Base-by-base conservation (phyloP, 2,113 vertebrate genomes). In the Oceanites oceanicus region DNA sequence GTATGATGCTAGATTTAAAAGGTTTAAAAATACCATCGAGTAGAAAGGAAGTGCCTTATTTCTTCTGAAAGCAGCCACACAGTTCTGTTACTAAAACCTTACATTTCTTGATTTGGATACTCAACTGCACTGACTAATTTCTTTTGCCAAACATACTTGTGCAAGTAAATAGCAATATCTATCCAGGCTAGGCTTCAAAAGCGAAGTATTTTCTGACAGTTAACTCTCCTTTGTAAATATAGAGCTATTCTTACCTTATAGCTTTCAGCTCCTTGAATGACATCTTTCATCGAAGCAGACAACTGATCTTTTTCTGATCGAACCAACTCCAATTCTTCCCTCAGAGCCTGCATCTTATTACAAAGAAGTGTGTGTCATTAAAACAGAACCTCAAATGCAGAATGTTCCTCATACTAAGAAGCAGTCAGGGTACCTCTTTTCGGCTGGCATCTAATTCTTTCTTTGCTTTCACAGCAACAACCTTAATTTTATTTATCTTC, bases 381-480 rank as follows among this genome's bases (percentile, higher is more conserved):
- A 75, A 91, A 91, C 36, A 87, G 86, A 94, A 59, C 14, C 10
- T 9, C 22, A 18, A 3, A 32, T 9, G 19, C 18, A 94, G 45
- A 67, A 68, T 7, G 4, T 38, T 88, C 14, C 67, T 70, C 22
- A 59, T 23, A 86, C 12, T 86, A 75, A 44, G 32, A n/a, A 91
- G 55, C 38, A 80, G 42, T 25, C 15, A 90, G 17, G 30, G 87
- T 98, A 99, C 99, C 99, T 99, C 99, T 97, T 99, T 99, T 96
- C 98, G 99, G 93, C 98, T 99, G 82, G 80, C 96, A 92, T 99
- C 99, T 86, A 99, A 97, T 92, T 99, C 99, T 95, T 99, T 99
- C 96, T 98, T 99, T 72, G 99, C 99, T 98, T 99, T 99, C 86
- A 99, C 98, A 61, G 99, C 99, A 58, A 99, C 99, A 32, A 99